Evolutionary conservation across 2,113 vertebrate genomes (phyloP).

Genomic region (Montifringilla adamsi): DNA sequence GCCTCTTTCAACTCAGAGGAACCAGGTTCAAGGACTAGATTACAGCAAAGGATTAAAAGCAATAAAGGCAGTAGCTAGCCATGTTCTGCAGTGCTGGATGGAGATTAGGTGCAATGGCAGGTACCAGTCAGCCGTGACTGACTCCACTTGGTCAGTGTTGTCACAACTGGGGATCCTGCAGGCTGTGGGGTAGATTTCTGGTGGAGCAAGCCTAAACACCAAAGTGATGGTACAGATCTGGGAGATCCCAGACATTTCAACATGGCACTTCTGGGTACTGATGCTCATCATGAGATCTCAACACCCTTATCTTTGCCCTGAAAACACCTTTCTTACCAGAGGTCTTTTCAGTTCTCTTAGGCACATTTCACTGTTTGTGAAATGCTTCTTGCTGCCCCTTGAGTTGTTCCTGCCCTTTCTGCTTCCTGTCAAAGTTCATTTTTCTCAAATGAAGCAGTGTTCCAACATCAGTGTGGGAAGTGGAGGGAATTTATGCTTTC

Average conservation of each 20-base stretch:
- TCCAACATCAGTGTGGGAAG: neutral
- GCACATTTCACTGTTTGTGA: neutral
- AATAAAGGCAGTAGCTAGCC: neutral
- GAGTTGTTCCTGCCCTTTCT: neutral
- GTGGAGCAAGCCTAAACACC: neutral
- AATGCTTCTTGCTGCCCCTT: neutral
- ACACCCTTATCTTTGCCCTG: neutral
- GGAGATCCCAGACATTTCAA: neutral
- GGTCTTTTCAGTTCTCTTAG: neutral
- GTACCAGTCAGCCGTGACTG: neutral
- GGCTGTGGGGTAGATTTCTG: neutral
- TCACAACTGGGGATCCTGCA: neutral
- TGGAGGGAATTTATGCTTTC: neutral
- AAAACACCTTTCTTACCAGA: neutral
- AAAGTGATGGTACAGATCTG: neutral
- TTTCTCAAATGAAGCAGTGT: neutral
- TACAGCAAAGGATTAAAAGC: neutral
- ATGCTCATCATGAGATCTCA: neutral
- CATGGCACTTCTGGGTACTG: neutral
- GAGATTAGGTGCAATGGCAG: neutral
- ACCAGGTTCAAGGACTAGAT: neutral
- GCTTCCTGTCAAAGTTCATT: neutral
- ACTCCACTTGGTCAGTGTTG: neutral
- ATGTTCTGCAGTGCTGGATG: neutral
- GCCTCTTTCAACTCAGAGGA: neutral